Evolutionary conservation across 2,888 invertebrate genomes (phyloP), one percentile per base, ranked within the genome.

Genomic region (Cantharis lateralis): DNA sequence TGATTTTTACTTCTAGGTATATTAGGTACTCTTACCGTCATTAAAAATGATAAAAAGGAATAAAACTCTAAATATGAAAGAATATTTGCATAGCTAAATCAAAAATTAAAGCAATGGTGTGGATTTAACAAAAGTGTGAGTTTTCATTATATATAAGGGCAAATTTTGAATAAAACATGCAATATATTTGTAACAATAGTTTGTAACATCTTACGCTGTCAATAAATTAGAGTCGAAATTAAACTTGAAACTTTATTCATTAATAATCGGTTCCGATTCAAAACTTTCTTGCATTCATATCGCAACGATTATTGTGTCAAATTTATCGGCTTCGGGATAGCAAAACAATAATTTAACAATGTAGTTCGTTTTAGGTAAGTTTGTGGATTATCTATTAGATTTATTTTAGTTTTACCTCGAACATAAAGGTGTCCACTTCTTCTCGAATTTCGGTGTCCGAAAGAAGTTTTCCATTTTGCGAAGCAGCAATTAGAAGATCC

Each of bases 391-490:
- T 11, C 48, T 20, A 72, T 66, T 32, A 48, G 28, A 32, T 16
- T 16, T 63, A 63, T 16, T 63, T 18, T 66, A 66, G n/a, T 9
- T 48, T 80, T 82, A 88, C 87, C 74, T 85, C 88, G 81, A 88
- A 88, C 87, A 88, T 88, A 77, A 88, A 88, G 0, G 88, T 88
- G 77, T 88, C 88, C 2, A 88, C 87, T 82, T 88, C 88, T 79
- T 88, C 87, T 74, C 87, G 81, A 28, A 88, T 85, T 64, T 88
- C 87, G 32, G 82, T 80, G 77, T 87, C 86, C 10, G 82, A 83
- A 15, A 88, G 81, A 62, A 80, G 77, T 13, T 70, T 77, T 7
- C 82, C 84, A 20, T 82, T 80, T 28, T 84, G 81, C 18, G 84
- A 84, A 4, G 83, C 83, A 73, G 85, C 84, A 10, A 88, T 74